Base-by-base conservation (phyloP, 1,140 invertebrate species). In the Drosophila navojoa region DNA sequence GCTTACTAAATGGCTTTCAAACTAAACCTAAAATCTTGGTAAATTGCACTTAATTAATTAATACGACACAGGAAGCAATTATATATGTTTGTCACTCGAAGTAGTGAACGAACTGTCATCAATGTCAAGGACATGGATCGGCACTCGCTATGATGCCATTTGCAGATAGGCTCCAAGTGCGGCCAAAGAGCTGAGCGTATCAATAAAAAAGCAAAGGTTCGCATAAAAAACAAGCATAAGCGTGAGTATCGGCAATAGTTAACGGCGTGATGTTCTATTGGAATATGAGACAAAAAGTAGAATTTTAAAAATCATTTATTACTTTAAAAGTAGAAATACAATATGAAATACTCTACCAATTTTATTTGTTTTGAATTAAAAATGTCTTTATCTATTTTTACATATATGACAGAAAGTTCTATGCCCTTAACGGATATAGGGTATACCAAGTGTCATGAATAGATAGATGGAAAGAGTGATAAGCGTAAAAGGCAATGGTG, bases 51-150 rank as follows among this genome's bases (percentile, higher is more conserved):
- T 54, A 57, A 62, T 73, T 22, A 22, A 22, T 69, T 73, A 70
- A 69, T 49, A 32, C 59, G 32, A 11, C 57, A 63, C 42, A 64
- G 79, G 74, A 81, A 81, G 64, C 69, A 81, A 81, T 77, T 81
- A 67, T 81, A 76, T 72, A 61, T 61, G 58, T 67, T 58, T 50
- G 19, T 19, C 35, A 53, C 54, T 61, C 55, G 68, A 45, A 59
- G 50, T 42, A 49, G 60, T 58, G 54, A n/a, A 45, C 42, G 44
- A 42, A 44, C 19, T 50, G 55, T 60, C 67, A 76, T 80, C 72
- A 76, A 57, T 81, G 78, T 81, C 78, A 77, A 76, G 78, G 78
- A 73, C 72, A 63, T 67, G 63, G 49, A 42, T 45, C n/a, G 60
- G 10, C 35, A 15, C 72, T 54, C 47, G 60, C 74, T 53, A 49